Conservation (phyloP, 2,113 vertebrate genomes). For the Fukomys damarensis region DNA sequence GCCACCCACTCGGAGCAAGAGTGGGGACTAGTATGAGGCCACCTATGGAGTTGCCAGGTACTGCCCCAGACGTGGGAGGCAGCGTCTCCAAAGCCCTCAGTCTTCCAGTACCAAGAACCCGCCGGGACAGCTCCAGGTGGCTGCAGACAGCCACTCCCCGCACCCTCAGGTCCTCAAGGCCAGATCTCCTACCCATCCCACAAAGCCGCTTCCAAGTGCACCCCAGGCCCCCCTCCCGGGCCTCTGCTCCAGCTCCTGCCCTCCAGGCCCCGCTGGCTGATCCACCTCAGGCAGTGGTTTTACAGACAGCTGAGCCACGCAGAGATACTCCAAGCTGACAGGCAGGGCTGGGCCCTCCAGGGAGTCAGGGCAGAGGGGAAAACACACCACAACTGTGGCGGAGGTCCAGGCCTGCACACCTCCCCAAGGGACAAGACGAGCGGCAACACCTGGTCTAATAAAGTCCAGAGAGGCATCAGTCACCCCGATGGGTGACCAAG, state of each 20-base stretch:
- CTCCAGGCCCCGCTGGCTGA: neutral
- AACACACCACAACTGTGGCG: no score
- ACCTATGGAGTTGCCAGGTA: neutral
- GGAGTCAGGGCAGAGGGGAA: no score
- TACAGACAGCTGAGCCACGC: no score
- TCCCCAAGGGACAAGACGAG: no score
- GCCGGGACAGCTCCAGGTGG: neutral
- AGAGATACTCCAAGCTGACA: no score
- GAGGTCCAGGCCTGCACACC: no score
- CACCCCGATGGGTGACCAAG: no score
- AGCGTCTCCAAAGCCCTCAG: neutral
- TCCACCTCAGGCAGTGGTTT: neutral
- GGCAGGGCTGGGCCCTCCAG: no score
- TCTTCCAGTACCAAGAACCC: neutral
- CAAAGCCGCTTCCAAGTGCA: neutral
- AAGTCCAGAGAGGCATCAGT: no score
- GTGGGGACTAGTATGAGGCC: neutral
- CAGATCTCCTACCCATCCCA: neutral
- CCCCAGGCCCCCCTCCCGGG: neutral
- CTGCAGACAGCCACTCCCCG: neutral
- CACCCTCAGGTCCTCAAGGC: neutral
- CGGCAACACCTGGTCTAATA: no score
- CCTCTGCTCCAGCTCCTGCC: neutral
- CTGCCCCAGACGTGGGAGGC: fast-evolving
- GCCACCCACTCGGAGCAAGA: neutral